Base-by-base conservation (phyloP, 2,797 vertebrate species). In the Pangasius sanitwongsei region DNA sequence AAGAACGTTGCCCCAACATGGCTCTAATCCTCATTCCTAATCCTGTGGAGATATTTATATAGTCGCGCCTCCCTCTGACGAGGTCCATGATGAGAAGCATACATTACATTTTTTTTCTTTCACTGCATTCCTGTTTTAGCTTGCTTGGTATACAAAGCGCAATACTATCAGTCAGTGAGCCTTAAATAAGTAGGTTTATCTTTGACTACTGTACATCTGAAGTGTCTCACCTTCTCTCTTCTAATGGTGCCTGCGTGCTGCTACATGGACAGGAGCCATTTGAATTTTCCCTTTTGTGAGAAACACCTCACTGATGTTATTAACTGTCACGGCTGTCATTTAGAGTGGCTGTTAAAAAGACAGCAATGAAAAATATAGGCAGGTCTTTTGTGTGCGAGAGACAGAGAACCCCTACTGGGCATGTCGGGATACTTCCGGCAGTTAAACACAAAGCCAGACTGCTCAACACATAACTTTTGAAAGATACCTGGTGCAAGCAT, bases 391-490 rank as follows among this genome's bases (percentile, higher is more conserved):
- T 92, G 90, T 92, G 93, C 92, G 93, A 59, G 20, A 57, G 84
- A 90, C 90, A 90, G 91, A 92, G 92, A 89, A 94, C 93, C 83
- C 85, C 89, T 82, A 85, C 57, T 74, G 83, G 86, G 44, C 91
- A 91, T 86, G 77, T 92, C 87, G 87, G 85, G 92, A 91, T 83
- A 53, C n/a, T 74, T 65, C 88, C 67, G 70, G 74, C 11, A 85
- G 87, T 89, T 90, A 91, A 90, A 92, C 87, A 95, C 91, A 91
- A 57, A 65, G 55, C 88, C 93, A 94, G 91, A 86, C 86, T 57
- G 85, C 92, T 88, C 89, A 50, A 87, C n/a, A 90, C 84, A 89
- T 88, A 72, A 91, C 74, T 90, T 91, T 93, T 93, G 91, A 13
- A 72, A 86, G 44, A 93, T 92, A 92, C 57, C 41, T 57, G 20